Base-by-base conservation (phyloP, 2,888 invertebrate genomes). In the Drosophila nr. fundita region DNA sequence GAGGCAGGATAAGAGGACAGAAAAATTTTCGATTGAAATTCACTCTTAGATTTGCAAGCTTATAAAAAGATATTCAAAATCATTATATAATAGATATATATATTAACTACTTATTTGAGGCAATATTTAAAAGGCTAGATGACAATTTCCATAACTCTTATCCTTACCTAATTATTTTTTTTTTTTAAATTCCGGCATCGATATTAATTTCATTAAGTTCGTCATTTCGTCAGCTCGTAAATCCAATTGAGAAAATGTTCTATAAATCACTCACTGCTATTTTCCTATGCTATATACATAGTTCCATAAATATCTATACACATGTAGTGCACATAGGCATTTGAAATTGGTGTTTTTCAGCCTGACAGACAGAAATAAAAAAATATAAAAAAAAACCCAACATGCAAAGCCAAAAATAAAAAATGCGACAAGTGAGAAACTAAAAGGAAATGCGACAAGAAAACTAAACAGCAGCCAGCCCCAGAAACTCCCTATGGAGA, bases 331-430 rank as follows among this genome's bases (percentile, higher is more conserved):
- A n/a, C n/a, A 29, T n/a, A 13, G 27, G 34, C 34, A 53, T 72
- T 58, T 45, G 15, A 60, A 67, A 30, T 36, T n/a, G 15, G 32
- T 53, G 29, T 59, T 49, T 32, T 15, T 34, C 53, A 21, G 13
- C 15, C 24, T 36, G 48, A 5, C 38, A 40, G 24, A 34, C 32
- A 53, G n/a, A 55, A 27, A 66, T 30, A n/a, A 40, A 65, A 62
- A 24, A 24, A 24, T 24, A 2, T n/a, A 6, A 61, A 52, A 34
- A 48, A 30, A 54, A 40, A 18, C 30, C 21, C 1, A 45, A 27
- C 34, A 38, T 32, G 24, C 45, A 42, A 49, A 48, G 59, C 67
- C 57, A 72, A 73, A 85, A 80, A 82, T 80, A 85, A 81, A 42
- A 57, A 75, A 60, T 49, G 49, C 48, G 73, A 82, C 69, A 75